phyloP scores from a whole-genome alignment of 2,797 vertebrate genomes.

The Poecilia gillii region DNA sequence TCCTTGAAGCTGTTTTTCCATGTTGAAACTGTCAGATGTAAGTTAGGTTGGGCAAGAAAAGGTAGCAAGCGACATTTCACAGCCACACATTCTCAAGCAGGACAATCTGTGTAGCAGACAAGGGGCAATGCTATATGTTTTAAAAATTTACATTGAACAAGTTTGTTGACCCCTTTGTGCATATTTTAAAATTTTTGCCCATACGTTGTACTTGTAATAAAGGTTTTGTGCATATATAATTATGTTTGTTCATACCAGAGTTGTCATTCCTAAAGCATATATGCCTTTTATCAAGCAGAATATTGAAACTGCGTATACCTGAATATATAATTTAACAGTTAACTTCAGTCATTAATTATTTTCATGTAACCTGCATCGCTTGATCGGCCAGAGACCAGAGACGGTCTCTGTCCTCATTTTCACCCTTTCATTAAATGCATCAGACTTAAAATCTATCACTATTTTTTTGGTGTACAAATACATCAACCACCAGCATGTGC shows the following conservation, averaged over 20 bases:
- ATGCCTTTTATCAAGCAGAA: neutral
- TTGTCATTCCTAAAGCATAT: neutral
- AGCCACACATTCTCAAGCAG: conserved; percentile 5
- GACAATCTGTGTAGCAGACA: neutral
- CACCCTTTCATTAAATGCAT: neutral
- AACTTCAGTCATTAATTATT: neutral
- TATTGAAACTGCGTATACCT: neutral
- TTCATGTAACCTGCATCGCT: neutral
- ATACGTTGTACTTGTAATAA: neutral
- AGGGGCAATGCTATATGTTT: neutral
- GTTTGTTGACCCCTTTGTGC: neutral
- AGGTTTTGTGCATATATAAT: neutral
- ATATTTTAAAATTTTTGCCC: neutral
- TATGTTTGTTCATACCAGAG: neutral
- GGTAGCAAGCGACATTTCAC: conserved; percentile 19
- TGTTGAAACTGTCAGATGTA: neutral
- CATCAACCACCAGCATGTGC: neutral
- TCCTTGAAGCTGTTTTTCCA: conserved; percentile 17
- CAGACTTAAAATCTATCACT: neutral
- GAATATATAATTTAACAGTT: neutral
- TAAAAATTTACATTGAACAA: neutral
- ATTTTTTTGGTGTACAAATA: neutral
- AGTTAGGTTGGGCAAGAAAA: conserved; percentile 6
- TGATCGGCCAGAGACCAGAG: neutral
- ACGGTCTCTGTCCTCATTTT: neutral